Evolutionary conservation across 2,113 vertebrate species (phyloP), one percentile per base, ranked within the genome.

Genomic region (Colaptes auratus): DNA sequence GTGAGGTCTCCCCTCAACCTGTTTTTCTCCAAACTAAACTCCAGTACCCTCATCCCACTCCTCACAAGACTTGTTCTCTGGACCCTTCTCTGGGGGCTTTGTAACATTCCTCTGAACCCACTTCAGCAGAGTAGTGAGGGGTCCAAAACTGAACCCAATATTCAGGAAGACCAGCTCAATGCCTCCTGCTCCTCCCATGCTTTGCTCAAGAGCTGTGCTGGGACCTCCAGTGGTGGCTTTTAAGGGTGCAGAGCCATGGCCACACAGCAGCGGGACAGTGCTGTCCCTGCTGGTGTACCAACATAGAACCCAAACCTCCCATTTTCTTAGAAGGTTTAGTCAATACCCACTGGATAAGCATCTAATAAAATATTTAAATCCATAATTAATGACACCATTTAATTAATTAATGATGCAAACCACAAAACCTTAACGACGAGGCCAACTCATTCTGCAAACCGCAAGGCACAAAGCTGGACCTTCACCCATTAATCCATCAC

Each of bases 221-320:
- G 66, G 58, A 50, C n/a, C 13, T 42, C 39, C 69, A 39, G 76
- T 3, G 3, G 6, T 17, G n/a, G 24, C 72, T 39, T 27, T 15
- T 69, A 12, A 23, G 31, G 24, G 17, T 11, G 16, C 18, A 6
- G 8, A 76, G 30, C 16, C 27, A 14, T 3, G 14, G 35, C 10
- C 33, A 7, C 1, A 2, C 4, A 7, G 2, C 0, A 3, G 19
- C 1, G 1, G 52, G 24, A 59, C 33, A 36, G n/a, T 23, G 23
- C 31, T 48, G 48, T 27, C 39, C 25, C 31, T 52, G 42, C 16
- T 24, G 28, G 8, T 13, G 25, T 35, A n/a, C 20, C 46, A 18
- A 2, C 7, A 27, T 1, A 42, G 46, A n/a, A 21, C 14, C 30
- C 7, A 76, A 66, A 1, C 14, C 15, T 56, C 60, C 30, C 14